Evolutionary conservation across 2,888 invertebrate species (phyloP).

Genomic region (Germaria angustata): DNA sequence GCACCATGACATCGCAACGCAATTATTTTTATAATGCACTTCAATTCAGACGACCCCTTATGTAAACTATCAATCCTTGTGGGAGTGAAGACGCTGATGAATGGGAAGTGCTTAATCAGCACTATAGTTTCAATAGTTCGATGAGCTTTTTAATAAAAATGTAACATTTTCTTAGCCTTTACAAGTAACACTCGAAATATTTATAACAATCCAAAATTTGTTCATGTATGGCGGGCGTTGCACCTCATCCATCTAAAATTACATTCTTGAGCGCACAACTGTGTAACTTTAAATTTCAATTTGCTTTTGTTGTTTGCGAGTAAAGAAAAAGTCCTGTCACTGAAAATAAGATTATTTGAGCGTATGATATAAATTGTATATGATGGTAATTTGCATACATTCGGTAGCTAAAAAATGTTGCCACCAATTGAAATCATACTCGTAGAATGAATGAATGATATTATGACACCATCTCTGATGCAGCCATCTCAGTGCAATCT

Average conservation of each 20-base stretch:
- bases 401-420: conserved; percentile 60
- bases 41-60: too few species aligned
- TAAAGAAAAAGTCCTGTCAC: conserved; percentile 45
- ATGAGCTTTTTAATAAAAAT: too few species aligned
- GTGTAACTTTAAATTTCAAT: conserved; percentile 35
- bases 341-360: conserved; percentile 48
- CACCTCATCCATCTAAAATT: conserved; percentile 35
- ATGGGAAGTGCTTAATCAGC: too few species aligned
- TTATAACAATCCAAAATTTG: not conserved
- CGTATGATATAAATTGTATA: conserved; percentile 48
- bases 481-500: conserved; percentile 38
- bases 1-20: too few species aligned
- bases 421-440: conserved; percentile 37
- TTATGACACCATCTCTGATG: conserved; percentile 31
- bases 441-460: conserved; percentile 16
- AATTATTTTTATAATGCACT: too few species aligned
- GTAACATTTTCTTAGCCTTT: not conserved
- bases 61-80: too few species aligned
- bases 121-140: too few species aligned
- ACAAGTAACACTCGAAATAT: not conserved
- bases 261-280: conserved; percentile 51
- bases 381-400: conserved; percentile 58
- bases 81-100: too few species aligned
- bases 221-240: not conserved
- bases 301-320: conserved; percentile 1